These are phyloP conservation scores for Lochmaea capreae DNA, from an alignment of 2,888 invertebrate species.

Conservation along the genomic window DNA sequence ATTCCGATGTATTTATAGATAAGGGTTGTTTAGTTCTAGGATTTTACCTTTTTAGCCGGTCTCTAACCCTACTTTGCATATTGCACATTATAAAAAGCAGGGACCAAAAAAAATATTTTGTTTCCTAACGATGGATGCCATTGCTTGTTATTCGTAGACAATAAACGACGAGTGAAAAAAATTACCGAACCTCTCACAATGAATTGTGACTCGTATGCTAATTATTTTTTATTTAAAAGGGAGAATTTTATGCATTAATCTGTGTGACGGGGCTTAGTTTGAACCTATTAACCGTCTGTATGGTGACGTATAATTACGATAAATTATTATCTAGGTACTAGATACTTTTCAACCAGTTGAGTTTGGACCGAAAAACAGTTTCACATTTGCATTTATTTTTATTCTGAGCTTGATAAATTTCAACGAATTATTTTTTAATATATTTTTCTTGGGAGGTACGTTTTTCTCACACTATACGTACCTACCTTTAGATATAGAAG, in stretches of 20 bases:
- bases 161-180: conserved; percentile 25
- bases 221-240: conserved; percentile 18
- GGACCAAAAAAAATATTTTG: conserved; percentile 25
- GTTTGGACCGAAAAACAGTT: neutral
- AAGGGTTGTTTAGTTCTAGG: conserved; percentile 13
- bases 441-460: too few species aligned
- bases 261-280: neutral
- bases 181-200: conserved; percentile 21
- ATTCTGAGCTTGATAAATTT: neutral
- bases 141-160: conserved; percentile 25
- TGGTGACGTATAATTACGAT: neutral
- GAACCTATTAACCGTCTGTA: neutral
- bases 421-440: too few species aligned
- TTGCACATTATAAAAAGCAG: conserved; percentile 34
- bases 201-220: conserved; percentile 24
- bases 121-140: conserved; percentile 30
- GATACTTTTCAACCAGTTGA: neutral
- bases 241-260: conserved; percentile 14
- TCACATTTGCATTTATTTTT: neutral
- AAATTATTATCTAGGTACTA: neutral
- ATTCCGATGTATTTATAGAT: conserved; percentile 30
- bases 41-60: conserved; percentile 23
- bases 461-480: too few species aligned
- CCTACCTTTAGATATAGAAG: too few species aligned
- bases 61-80: conserved; percentile 32